A percentile compares a stretch with the other conserved stretches of the same genome.
These are phyloP conservation scores for Colletes gigas DNA, from an alignment of 1,140 invertebrate species.

Conservation along the genomic window DNA sequence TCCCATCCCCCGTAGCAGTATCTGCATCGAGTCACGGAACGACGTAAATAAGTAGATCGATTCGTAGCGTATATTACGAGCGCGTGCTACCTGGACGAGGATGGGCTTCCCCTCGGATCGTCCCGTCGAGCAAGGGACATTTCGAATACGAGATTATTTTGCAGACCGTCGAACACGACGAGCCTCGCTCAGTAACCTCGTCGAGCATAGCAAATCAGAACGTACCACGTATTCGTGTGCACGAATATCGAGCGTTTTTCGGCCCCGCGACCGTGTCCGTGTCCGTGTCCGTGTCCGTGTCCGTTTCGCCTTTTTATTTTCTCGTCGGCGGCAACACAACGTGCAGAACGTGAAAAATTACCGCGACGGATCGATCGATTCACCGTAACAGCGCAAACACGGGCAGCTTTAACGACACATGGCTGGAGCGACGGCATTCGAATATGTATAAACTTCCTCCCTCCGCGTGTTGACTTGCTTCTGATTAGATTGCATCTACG, in stretches of 20 bases:
- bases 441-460: background rate
- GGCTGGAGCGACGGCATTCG: background rate
- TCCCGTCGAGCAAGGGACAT: background rate
- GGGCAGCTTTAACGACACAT: background rate
- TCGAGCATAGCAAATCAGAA: background rate
- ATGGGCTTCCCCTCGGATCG: no score
- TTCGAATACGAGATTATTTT: background rate
- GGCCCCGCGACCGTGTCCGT: background rate
- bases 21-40: slow-evolving; percentile 1
- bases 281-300: background rate
- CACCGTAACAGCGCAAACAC: no score
- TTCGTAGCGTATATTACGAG: background rate
- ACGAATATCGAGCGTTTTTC: background rate
- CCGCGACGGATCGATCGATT: background rate
- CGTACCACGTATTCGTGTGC: background rate
- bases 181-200: background rate
- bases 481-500: background rate
- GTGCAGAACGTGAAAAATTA: no score
- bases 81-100: no score
- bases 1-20: background rate
- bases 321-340: no score
- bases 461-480: background rate
- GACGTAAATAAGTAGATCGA: slow-evolving; percentile 10
- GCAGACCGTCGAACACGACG: no score
- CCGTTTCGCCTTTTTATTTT: background rate